phyloP scores from a whole-genome alignment of 2,888 invertebrate species.

The Platynereis dumerilii region DNA sequence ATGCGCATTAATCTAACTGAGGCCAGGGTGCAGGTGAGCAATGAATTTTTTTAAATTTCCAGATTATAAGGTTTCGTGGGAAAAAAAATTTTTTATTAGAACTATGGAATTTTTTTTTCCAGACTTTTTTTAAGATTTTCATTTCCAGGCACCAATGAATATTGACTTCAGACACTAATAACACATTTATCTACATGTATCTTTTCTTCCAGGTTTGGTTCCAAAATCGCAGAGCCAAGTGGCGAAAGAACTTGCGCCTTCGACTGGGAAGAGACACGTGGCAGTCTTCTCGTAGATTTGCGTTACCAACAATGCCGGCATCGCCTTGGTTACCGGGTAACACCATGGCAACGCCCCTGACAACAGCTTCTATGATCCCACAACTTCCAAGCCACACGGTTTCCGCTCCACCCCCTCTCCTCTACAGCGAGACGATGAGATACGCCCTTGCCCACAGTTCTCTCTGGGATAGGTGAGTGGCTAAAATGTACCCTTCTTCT shows the following conservation, averaged over 20 bases:
- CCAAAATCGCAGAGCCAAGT: conserved; percentile 23
- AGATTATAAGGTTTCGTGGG: not conserved
- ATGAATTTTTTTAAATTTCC: conserved; percentile 1
- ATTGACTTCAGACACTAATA: too few species aligned
- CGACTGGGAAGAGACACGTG: conserved; percentile 30
- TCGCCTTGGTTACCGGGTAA: conserved; percentile 20
- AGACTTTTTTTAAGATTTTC: not conserved
- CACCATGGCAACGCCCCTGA: conserved; percentile 9
- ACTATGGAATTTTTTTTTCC: not conserved
- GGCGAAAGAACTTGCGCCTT: conserved; percentile 28
- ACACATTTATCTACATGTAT: too few species aligned
- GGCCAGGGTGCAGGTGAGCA: conserved; percentile 83
- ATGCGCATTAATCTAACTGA: conserved; percentile 88
- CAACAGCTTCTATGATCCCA: not conserved
- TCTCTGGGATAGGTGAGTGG: conserved; percentile 17
- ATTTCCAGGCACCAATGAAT: too few species aligned
- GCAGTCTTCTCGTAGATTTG: conserved; percentile 23
- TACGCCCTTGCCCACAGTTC: conserved; percentile 23
- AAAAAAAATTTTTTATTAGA: conserved; percentile 3
- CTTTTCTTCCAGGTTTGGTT: conserved; percentile 22
- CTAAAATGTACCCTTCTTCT: too few species aligned
- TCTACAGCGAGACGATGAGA: conserved; percentile 22
- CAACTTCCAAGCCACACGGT: too few species aligned
- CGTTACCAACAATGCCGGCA: conserved; percentile 22
- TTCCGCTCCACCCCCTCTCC: not conserved